These are phyloP conservation scores for Eulemur rufifrons DNA, from an alignment of 2,113 vertebrate species.

Conservation along the genomic window DNA sequence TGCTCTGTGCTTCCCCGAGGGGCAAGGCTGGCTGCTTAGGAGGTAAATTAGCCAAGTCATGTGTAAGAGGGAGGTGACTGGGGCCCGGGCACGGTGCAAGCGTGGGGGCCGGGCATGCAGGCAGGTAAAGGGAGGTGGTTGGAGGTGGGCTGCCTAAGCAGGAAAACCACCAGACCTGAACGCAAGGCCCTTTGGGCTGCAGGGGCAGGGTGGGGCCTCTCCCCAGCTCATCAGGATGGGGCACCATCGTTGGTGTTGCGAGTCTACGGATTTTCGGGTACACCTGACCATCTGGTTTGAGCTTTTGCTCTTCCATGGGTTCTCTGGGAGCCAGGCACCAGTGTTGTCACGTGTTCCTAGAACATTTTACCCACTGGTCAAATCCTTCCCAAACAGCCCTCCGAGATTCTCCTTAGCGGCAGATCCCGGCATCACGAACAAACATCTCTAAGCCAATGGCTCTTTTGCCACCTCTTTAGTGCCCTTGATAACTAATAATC, in stretches of 20 bases:
- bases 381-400: neutral
- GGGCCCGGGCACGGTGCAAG: neutral
- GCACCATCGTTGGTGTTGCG: rapidly evolving
- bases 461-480: slow-evolving; percentile 17
- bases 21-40: neutral
- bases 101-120: rapidly evolving
- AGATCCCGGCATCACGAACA: neutral
- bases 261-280: neutral
- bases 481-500: slow-evolving; percentile 20
- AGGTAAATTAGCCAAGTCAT: neutral
- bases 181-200: neutral
- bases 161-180: neutral
- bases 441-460: neutral
- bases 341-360: rapidly evolving
- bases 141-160: neutral
- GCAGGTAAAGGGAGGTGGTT: neutral
- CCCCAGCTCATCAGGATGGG: neutral
- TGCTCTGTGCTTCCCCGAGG: neutral
- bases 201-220: neutral
- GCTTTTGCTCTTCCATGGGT: neutral
- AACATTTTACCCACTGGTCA: neutral
- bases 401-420: neutral
- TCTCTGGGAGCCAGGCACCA: neutral
- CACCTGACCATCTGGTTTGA: too few species aligned
- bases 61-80: neutral